These are phyloP conservation scores for Sminthopsis crassicaudata DNA, from an alignment of 2,113 vertebrate species.

Conservation along the genomic window DNA sequence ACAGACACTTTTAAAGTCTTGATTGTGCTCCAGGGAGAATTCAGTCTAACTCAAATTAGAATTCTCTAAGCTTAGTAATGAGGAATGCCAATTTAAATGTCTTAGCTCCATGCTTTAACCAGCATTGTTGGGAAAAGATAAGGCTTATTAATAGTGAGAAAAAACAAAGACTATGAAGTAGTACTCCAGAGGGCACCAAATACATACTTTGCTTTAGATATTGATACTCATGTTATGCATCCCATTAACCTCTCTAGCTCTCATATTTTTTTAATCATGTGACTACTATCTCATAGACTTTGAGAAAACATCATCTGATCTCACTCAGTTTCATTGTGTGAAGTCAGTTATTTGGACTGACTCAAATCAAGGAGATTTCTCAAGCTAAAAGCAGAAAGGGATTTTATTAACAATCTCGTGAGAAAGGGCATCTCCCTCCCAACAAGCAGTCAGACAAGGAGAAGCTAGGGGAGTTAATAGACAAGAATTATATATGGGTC, in stretches of 20 bases:
- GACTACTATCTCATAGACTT: no score
- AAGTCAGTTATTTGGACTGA: no score
- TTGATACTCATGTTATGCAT: constrained; percentile 29
- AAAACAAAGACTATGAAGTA: constrained; percentile 7
- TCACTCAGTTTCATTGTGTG: no score
- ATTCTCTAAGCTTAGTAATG: constrained; percentile 51
- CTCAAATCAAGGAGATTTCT: no score
- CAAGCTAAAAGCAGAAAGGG: no score
- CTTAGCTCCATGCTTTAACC: constrained; percentile 3
- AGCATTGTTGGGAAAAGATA: constrained; percentile 37
- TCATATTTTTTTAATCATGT: no score
- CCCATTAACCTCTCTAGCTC: not conserved
- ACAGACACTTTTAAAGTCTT: not conserved
- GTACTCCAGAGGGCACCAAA: constrained; percentile 24
- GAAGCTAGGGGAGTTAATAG: no score
- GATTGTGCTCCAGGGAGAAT: not conserved
- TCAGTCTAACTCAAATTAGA: constrained; percentile 19
- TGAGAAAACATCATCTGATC: no score
- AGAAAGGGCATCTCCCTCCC: no score
- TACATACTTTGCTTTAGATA: constrained; percentile 36
- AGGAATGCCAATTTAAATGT: constrained; percentile 27
- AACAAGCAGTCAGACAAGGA: no score
- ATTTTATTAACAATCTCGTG: no score
- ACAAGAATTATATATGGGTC: no score
- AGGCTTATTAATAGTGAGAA: not conserved